Conservation (phyloP, 2,797 vertebrate genomes). For the Hyperoplus lanceolatus region DNA sequence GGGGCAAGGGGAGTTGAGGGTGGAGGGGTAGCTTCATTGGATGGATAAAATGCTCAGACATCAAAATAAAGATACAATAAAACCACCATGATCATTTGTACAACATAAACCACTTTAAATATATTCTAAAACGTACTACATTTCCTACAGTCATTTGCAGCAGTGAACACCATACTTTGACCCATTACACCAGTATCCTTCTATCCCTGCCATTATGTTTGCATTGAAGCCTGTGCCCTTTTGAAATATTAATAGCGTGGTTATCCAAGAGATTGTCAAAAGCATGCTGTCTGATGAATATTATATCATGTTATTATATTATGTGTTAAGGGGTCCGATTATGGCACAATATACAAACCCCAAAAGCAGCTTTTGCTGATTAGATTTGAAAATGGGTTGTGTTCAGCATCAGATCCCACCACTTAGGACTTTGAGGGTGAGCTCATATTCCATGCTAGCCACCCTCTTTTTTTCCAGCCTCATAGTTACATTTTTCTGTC, state of each 20-base stretch:
- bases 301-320: slow-evolving; percentile 63
- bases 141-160: background rate
- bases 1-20: no score
- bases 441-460: slow-evolving; percentile 10
- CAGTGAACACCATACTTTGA: background rate
- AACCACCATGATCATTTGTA: background rate
- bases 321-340: slow-evolving; percentile 34
- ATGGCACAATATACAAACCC: slow-evolving; percentile 45
- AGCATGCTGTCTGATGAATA: slow-evolving; percentile 66
- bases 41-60: background rate
- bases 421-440: slow-evolving; percentile 25
- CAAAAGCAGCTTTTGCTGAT: slow-evolving; percentile 25
- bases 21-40: background rate
- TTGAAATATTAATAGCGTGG: slow-evolving; percentile 74
- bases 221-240: slow-evolving; percentile 61
- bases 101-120: background rate
- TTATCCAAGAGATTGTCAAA: slow-evolving; percentile 64
- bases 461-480: slow-evolving; percentile 8
- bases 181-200: slow-evolving; percentile 1
- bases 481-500: background rate
- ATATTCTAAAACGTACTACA: background rate
- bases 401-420: slow-evolving; percentile 25
- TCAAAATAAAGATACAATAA: background rate
- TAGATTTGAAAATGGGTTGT: slow-evolving; percentile 30
- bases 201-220: slow-evolving; percentile 43